Evolutionary conservation across 2,797 vertebrate genomes (phyloP).

Genomic region (Tinamus major): DNA sequence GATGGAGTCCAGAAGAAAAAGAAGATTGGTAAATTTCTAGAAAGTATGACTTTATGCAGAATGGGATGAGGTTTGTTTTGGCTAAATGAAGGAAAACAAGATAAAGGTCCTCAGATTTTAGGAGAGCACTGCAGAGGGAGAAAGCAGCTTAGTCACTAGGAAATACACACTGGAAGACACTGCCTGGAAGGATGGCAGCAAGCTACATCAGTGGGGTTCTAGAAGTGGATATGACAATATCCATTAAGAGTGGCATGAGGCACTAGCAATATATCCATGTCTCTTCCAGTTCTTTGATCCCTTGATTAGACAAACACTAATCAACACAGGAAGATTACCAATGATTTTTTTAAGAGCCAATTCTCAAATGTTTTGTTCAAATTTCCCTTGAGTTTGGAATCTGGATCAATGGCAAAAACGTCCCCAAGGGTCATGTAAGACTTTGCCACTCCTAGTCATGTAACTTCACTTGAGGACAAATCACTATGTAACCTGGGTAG

Average conservation of each 20-base stretch:
- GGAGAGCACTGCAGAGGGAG: background rate
- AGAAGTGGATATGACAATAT: background rate
- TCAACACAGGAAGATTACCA: fast-evolving
- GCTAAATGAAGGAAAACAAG: background rate
- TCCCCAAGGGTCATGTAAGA: background rate
- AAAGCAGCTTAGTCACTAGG: background rate
- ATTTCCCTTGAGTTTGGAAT: background rate
- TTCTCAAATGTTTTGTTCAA: background rate
- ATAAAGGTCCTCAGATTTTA: background rate
- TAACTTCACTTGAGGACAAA: background rate
- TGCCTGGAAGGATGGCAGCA: background rate
- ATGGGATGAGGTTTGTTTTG: background rate
- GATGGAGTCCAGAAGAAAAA: background rate
- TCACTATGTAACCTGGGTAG: background rate
- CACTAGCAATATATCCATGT: background rate
- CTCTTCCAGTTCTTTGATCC: background rate
- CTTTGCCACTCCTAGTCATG: background rate
- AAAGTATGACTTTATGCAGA: background rate
- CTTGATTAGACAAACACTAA: background rate
- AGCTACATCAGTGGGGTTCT: background rate
- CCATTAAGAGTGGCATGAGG: background rate
- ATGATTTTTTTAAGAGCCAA: background rate
- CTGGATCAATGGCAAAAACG: background rate
- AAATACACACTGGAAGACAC: background rate
- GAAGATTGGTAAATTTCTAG: background rate